A percentile compares a stretch with the other conserved stretches of the same genome.
These are phyloP conservation scores for Pampusana beccarii DNA, from an alignment of 2,113 vertebrate species.

Conservation along the genomic window DNA sequence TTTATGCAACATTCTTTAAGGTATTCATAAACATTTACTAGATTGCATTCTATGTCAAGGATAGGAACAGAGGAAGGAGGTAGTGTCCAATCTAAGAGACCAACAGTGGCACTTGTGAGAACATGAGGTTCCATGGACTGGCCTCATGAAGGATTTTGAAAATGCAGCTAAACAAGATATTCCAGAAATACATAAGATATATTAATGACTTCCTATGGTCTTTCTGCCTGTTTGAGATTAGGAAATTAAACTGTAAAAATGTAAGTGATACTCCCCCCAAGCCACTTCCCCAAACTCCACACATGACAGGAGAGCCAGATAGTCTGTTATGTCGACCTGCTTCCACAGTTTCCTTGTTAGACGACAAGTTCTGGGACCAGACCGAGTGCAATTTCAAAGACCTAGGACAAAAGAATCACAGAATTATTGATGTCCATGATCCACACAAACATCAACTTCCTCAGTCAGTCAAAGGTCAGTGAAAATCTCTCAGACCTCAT, in stretches of 20 bases:
- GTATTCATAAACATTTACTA: neutral
- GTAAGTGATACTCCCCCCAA: neutral
- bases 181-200: neutral
- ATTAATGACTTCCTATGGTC: neutral
- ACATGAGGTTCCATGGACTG: accelerated
- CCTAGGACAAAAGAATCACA: constrained; percentile 26
- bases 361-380: constrained; percentile 18
- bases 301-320: neutral
- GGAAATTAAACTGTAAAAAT: neutral
- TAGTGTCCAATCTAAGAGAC: neutral
- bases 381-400: constrained; percentile 40
- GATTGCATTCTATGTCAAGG: neutral
- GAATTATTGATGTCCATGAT: constrained; percentile 51
- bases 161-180: neutral
- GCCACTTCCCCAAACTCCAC: neutral
- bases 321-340: neutral
- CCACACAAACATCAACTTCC: constrained; percentile 40
- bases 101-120: accelerated
- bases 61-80: neutral
- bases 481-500: constrained; percentile 40
- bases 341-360: neutral
- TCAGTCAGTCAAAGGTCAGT: constrained; percentile 16
- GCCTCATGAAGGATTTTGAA: neutral
- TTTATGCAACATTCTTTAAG: neutral
- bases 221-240: neutral